These are phyloP conservation scores for Trypoxylus dichotomus DNA, from an alignment of 1,140 invertebrate species.

Conservation along the genomic window DNA sequence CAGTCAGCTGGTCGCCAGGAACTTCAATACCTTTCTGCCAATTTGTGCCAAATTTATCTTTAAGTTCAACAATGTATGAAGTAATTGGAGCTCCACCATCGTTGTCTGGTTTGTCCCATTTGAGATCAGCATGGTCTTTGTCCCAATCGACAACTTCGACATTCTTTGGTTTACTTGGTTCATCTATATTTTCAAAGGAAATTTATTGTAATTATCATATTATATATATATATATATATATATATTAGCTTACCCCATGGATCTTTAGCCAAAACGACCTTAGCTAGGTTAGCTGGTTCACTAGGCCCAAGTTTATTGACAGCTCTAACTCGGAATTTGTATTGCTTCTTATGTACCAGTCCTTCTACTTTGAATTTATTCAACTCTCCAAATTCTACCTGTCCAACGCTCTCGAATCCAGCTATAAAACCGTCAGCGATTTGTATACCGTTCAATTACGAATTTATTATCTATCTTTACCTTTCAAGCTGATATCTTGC, in stretches of 20 bases:
- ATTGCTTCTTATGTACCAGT: constrained; percentile 83
- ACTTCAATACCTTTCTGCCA: constrained; percentile 82
- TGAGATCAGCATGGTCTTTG: constrained; percentile 91
- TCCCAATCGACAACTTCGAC: constrained; percentile 96
- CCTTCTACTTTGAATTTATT: constrained; percentile 84
- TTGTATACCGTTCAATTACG: neutral
- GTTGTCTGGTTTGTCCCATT: constrained; percentile 85
- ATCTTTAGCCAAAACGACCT: constrained; percentile 68
- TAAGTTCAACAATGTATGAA: constrained; percentile 90
- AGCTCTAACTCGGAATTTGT: constrained; percentile 93
- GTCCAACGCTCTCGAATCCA: constrained; percentile 84
- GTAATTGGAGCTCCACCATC: constrained; percentile 95
- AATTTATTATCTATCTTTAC: constrained; percentile 51
- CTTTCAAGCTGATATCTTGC: constrained; percentile 85
- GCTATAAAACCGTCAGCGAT: constrained; percentile 56
- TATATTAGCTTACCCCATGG: constrained; percentile 78
- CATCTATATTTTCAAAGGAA: constrained; percentile 63
- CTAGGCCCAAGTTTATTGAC: constrained; percentile 89
- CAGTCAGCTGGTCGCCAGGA: constrained; percentile 71
- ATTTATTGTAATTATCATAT: neutral
- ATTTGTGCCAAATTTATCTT: constrained; percentile 90
- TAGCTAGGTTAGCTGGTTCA: constrained; percentile 86
- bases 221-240: neutral
- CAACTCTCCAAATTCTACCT: constrained; percentile 67
- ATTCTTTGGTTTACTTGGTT: constrained; percentile 87